These are phyloP conservation scores for Anthophora plumipes DNA, from an alignment of 2,888 invertebrate species.

Conservation along the genomic window DNA sequence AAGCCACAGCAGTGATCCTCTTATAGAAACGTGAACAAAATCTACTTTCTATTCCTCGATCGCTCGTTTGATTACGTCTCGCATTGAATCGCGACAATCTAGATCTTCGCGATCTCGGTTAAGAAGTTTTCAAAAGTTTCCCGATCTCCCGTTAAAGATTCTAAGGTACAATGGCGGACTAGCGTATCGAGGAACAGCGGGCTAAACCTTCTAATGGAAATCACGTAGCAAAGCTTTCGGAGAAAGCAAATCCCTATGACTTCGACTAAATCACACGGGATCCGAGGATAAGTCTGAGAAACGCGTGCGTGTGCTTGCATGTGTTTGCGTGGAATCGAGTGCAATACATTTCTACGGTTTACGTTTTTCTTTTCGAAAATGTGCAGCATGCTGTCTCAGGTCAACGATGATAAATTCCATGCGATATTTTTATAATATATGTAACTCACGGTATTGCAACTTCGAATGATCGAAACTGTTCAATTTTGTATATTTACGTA, in stretches of 20 bases:
- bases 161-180: background rate
- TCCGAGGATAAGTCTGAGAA: conserved; percentile 9
- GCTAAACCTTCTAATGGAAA: conserved; percentile 43
- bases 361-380: background rate
- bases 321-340: conserved; percentile 17
- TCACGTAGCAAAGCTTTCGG: conserved; percentile 29
- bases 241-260: conserved; percentile 11
- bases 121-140: background rate
- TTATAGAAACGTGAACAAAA: too few species aligned
- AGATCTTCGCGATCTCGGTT: background rate
- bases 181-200: background rate
- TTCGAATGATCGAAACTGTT: too few species aligned
- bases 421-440: too few species aligned
- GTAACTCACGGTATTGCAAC: too few species aligned
- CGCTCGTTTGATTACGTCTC: background rate
- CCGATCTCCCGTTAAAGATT: conserved; percentile 18
- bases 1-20: background rate
- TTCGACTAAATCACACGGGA: conserved; percentile 12
- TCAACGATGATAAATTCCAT: background rate
- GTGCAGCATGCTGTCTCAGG: too few species aligned
- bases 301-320: background rate
- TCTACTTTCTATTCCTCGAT: background rate
- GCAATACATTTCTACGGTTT: background rate
- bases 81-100: background rate
- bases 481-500: too few species aligned